Base-by-base conservation (phyloP, 2,797 vertebrate species). In the Catamblyrhynchus diadema region DNA sequence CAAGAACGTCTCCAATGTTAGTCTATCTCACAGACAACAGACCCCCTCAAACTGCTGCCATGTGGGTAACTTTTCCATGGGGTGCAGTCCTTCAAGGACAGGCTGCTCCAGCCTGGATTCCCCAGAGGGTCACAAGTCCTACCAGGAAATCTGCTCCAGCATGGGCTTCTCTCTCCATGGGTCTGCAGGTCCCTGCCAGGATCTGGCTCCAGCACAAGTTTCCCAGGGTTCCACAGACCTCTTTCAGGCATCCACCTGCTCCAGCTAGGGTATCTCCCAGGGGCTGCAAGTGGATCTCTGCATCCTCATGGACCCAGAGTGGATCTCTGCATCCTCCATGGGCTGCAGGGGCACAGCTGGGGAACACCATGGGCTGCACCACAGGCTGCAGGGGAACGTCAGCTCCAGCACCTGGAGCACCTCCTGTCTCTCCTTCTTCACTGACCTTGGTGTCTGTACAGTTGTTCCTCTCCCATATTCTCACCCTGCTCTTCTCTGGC, bases 1-100 rank as follows among this genome's bases (percentile, higher is more conserved):
- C 44, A 50, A 1, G 2, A 65, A 57, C 16, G 30, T 57, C 15
- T 44, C 37, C 16, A 24, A 0, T 2, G 27, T 12, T 0, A 17
- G 12, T 16, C 57, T 22, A 56, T 42, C 35, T 4, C 48, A 42
- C 3, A 3, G 10, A 1, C 12, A 47, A 21, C 21, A 35, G 41
- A 1, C 1, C 25, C 2, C 30, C 25, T 0, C 42, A 65, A 21
- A 65, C 16, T 72, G 37, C n/a, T 72, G 44, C 28, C 42, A 2
- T 3, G 2, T 50, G 15, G 37, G 23, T 57, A 37, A 21, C 28
- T 50, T 27, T 50, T 71, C 28, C 50, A 28, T 0, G 0, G 6
- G 1, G 10, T 71, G n/a, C 44, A 65, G 9, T 44, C 35, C 20
- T 72, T 44, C 15, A 80, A 57, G 37, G 8, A 80, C 11, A 39